Evolutionary conservation across 2,888 invertebrate genomes (phyloP).

Genomic region (Sarcophaga carnaria): DNA sequence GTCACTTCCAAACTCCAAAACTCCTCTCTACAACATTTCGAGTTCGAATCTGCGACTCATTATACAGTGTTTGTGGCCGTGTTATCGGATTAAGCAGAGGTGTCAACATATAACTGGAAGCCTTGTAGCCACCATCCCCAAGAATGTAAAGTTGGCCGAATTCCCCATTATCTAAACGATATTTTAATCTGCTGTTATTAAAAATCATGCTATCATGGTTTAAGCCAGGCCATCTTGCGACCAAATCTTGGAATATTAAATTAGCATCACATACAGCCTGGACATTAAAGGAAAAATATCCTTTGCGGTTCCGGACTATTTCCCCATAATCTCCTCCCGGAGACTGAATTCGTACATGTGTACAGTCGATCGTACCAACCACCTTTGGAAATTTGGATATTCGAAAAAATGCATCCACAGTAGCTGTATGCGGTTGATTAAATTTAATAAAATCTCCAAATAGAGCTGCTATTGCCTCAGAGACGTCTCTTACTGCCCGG

Average conservation of each 20-base stretch:
- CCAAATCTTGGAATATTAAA: constrained; percentile 64
- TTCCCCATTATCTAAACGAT: constrained; percentile 6
- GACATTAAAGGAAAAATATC: no score
- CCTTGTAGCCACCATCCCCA: constrained; percentile 13
- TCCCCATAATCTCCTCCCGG: no score
- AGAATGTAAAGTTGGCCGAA: constrained; percentile 17
- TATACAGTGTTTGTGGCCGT: neutral
- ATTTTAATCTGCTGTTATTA: constrained; percentile 23
- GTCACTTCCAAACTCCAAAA: constrained; percentile 10
- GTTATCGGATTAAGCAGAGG: neutral
- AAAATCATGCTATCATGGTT: constrained; percentile 32
- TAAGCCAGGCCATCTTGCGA: constrained; percentile 28
- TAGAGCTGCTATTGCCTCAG: neutral
- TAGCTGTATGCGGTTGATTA: no score
- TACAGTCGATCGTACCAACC: no score
- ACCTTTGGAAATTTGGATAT: no score
- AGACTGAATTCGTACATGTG: no score
- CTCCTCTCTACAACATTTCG: neutral
- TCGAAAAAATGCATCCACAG: no score
- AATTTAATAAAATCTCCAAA: no score
- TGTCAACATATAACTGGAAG: no score
- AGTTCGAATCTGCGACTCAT: neutral
- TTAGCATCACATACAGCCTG: constrained; percentile 66
- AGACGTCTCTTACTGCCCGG: neutral
- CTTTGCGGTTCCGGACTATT: no score